Evolutionary conservation across 2,888 invertebrate species (phyloP).

Genomic region (Plebejus anna): DNA sequence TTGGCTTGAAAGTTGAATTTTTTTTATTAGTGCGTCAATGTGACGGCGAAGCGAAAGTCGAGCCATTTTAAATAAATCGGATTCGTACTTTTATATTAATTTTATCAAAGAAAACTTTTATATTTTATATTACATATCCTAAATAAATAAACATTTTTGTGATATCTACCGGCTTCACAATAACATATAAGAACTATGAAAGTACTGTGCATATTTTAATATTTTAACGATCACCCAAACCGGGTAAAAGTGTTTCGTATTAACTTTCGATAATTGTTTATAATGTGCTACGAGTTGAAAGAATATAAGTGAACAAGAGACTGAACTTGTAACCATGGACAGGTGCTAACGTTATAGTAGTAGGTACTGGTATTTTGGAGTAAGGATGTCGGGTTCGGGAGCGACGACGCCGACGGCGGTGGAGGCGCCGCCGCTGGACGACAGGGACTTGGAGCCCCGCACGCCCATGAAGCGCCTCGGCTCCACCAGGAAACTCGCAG

Average conservation of each 20-base stretch:
- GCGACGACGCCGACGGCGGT: slow-evolving; percentile 91
- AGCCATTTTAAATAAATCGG: neutral
- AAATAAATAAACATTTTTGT: neutral
- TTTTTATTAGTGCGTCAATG: neutral
- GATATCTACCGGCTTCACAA: neutral
- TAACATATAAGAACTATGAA: neutral
- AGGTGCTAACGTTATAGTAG: slow-evolving; percentile 11
- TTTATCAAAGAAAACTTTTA: neutral
- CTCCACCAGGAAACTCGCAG: slow-evolving; percentile 88
- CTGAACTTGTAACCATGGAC: slow-evolving; percentile 12
- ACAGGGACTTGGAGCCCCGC: slow-evolving; percentile 86
- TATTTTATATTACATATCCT: neutral
- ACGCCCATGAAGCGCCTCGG: slow-evolving; percentile 90
- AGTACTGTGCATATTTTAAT: slow-evolving; percentile 6
- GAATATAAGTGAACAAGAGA: slow-evolving; percentile 9
- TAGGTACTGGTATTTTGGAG: neutral
- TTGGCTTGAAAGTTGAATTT: neutral
- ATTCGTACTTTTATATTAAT: neutral
- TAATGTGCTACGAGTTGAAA: slow-evolving; percentile 8
- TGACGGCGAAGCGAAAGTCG: neutral
- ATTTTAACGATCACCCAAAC: slow-evolving; percentile 3
- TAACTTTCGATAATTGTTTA: neutral
- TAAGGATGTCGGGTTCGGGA: slow-evolving; percentile 53
- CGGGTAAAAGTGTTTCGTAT: neutral
- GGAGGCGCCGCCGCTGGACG: slow-evolving; percentile 79